Evolutionary conservation across 2,797 vertebrate species (phyloP), one percentile per base, ranked within the genome.

Genomic region (Ctenopoma kingsleyae): DNA sequence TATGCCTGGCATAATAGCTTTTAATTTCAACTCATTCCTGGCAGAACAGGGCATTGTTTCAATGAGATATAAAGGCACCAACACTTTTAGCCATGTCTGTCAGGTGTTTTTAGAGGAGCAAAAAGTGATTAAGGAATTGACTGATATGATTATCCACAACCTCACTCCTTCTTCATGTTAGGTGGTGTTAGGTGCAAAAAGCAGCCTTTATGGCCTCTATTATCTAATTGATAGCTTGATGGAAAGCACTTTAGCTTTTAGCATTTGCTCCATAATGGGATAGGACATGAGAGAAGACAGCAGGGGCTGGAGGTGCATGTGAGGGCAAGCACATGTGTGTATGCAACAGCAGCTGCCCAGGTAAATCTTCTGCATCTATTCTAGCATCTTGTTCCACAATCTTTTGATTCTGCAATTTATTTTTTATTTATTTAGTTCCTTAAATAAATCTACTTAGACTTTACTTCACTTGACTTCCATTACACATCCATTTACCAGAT

Each of bases 241-340:
- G 35, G 72, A 77, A 76, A 86, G 81, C 81, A 83, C 84, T 90
- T 86, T 83, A 61, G 82, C 83, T 87, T 83, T 83, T 70, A 84
- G 80, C 64, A 69, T 82, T 78, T 54, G 23, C 52, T 78, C 69
- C 16, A 63, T 71, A 81, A 87, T 82, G 59, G 65, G 56, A 55
- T 19, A 36, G 19, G 49, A 47, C 60, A 69, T 38, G 47, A 64
- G 44, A 59, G 43, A 71, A 71, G 61, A 75, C 58, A 63, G 49
- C 19, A 60, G 9, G 2, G 13, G 8, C 23, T 54, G 13, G 40
- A 32, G 47, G 61, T 0, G 17, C 8, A 54, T 3, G 20, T 0
- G 2, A 57, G 22, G 3, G 13, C 27, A 17, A 59, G 41, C 1
- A 4, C 17, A 46, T 22, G 27, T 43, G 16, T 35, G 13, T 23